Base-by-base conservation (phyloP, 1,140 invertebrate species). In the Anoplophora glabripennis region DNA sequence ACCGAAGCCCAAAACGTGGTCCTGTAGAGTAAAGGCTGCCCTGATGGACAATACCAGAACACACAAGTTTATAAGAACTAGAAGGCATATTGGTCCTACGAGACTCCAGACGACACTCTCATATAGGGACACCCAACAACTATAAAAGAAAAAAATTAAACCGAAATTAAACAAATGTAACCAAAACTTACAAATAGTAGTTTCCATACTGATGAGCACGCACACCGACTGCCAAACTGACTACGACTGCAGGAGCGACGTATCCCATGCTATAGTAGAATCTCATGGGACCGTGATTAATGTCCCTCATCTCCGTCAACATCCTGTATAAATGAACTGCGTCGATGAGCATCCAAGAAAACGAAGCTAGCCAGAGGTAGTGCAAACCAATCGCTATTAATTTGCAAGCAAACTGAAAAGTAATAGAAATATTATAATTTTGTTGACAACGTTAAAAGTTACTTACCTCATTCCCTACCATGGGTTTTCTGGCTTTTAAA, bases 261-360 rank as follows among this genome's bases (percentile, higher is more conserved):
- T 97, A 98, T 7, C 93, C 95, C 68, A 94, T 83, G n/a, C 93
- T 88, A 70, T 95, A 93, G 73, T 97, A 98, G 73, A 96, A 94
- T 55, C 91, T 83, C 86, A 97, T 94, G 35, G 89, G 89, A 0
- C 94, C 95, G 72, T 96, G 92, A 79, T 99, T 98, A 11, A 98
- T 93, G 74, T 97, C 94, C 8, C 94, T 82, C 81, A 98, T 89
- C 78, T 98, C 95, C 1, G 93, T 95, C 38, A 98, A 78, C 89
- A 97, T 95, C 42, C 95, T 82, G 72, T 97, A 93, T 10, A 98
- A 78, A 78, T 98, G 96, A 57, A 96, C 81, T 8, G 92, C 89
- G 74, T 96, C 93, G 10, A 95, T 88, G 61, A 96, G 84, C 49
- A 92, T 86, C 96, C 96, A 98, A 1, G 86, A 86, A 63, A 96